Evolutionary conservation across 2,888 invertebrate genomes (phyloP), one percentile per base, ranked within the genome.

Genomic region (Argyresthia goedartella): DNA sequence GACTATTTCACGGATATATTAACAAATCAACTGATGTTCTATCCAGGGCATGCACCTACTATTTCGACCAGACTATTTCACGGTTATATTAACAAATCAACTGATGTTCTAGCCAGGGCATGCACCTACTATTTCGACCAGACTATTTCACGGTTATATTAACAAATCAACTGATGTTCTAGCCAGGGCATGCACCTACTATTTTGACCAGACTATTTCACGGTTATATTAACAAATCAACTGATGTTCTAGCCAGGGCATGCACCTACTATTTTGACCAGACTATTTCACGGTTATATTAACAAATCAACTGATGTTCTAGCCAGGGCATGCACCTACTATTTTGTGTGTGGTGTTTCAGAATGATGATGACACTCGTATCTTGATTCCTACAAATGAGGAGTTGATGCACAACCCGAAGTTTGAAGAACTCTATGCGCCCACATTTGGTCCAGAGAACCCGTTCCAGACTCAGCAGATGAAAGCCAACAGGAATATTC

Each of bases 361-460:
- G 94, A 93, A 92, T 50, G 88, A 91, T 52, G 91, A 91, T 60
- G 91, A 93, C 54, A 90, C 91, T 33, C 80, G 91, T 53, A 84
- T 91, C 11, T 90, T 94, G 54, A 84, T 98, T 58, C 94, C 96
- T 74, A 91, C 94, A 1, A 91, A 91, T 43, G 94, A 95, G 70
- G 97, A 98, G 81, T 78, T 99, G 1, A 88, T 88, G 57, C 94
- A 93, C 71, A 99, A 99, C 87, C 96, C 98, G 0, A 97, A 93
- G 67, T 98, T 91, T 77, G 98, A 99, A 53, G 97, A 99, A 70
- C 85, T 99, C 2, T 99, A 93, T 86, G 95, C 97, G 4, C 97
- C 98, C 0, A 89, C 93, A 56, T 90, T 93, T 49, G 99, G 99
- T 0, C 99, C 99, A 0, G 92, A 91, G 60, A 97, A 99, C 81